Base-by-base conservation (phyloP, 2,113 vertebrate species). In the Gadus chalcogrammus region DNA sequence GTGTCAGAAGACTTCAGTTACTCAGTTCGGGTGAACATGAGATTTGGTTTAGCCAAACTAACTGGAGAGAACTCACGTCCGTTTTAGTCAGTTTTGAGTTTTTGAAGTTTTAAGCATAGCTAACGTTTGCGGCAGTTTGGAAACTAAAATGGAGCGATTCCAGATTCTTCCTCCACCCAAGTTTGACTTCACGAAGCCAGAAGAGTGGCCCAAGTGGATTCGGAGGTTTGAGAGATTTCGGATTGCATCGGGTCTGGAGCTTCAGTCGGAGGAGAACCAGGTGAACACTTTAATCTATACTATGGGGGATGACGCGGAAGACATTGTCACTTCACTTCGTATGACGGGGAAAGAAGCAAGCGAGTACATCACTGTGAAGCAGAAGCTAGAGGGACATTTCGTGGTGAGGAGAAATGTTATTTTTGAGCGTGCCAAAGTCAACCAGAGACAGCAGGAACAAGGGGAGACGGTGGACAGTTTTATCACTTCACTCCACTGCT, bases 251-350 rank as follows among this genome's bases (percentile, higher is more conserved):
- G 66, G 70, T 15, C 20, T 77, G 15, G 69, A 72, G 9, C 15
- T 52, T 11, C 70, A 72, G 4, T 5, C 61, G 13, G 48, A 64
- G 5, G 61, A 69, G 28, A 69, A 64, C 4, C 60, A 74, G 22
- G 63, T 63, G 6, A 77, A 77, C 17, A 16, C 61, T 5, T 52
- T 77, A 3, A 31, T 77, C 9, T 77, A 60, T 24, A 64, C 61
- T 17, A 65, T 65, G 15, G n/a, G 75, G 0, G 60, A 68, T n/a
- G 69, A 76, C 0, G 35, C 20, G 15, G 65, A 72, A 5, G 65
- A 72, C 15, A 38, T 68, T 0, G 0, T 65, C 1, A 61, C 22
- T 4, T 68, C 55, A 16, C 35, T 73, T 15, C 27, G 8, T 12
- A 27, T 73, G 13, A 65, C 15, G 3, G 4, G 8, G 31, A 5